phyloP scores from a whole-genome alignment of 1,140 invertebrate species.

The Goniozus legneri region DNA sequence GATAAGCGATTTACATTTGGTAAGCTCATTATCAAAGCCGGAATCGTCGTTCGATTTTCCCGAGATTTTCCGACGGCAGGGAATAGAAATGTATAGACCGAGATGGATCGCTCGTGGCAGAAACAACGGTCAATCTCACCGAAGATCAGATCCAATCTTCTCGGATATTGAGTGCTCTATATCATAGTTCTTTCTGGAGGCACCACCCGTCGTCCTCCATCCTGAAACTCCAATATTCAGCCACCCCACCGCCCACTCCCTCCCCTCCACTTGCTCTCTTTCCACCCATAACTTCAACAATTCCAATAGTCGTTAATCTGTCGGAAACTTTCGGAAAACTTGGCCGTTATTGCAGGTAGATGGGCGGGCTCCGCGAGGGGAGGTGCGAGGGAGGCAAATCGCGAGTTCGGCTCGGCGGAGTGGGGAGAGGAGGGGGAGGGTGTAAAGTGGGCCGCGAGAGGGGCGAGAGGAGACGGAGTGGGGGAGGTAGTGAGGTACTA shows the following conservation, averaged over 20 bases:
- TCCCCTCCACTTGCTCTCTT: conserved; percentile 5
- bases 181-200: conserved; percentile 13
- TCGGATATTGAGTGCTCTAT: conserved; percentile 27
- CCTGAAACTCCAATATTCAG: conserved; percentile 22
- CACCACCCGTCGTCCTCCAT: conserved; percentile 6
- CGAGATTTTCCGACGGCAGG: too few relatives aligned
- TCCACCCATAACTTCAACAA: conserved; percentile 39
- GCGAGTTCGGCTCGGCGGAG: background rate
- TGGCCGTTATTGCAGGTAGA: conserved; percentile 43
- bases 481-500: conserved; percentile 19
- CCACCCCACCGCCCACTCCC: conserved; percentile 2
- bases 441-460: conserved; percentile 13
- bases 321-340: conserved; percentile 45
- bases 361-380: conserved; percentile 21
- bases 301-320: conserved; percentile 50
- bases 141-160: conserved; percentile 33
- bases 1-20: too few relatives aligned
- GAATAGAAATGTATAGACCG: too few relatives aligned
- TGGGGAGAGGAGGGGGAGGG: conserved; percentile 6
- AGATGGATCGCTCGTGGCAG: too few relatives aligned
- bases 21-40: too few relatives aligned
- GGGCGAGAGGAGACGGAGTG: conserved; percentile 3
- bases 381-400: conserved; percentile 5
- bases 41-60: too few relatives aligned
- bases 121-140: conserved; percentile 20